A percentile compares a stretch with the other conserved stretches of the same genome.
phyloP scores from a whole-genome alignment of 2,797 vertebrate species.

The Salarias fasciatus region DNA sequence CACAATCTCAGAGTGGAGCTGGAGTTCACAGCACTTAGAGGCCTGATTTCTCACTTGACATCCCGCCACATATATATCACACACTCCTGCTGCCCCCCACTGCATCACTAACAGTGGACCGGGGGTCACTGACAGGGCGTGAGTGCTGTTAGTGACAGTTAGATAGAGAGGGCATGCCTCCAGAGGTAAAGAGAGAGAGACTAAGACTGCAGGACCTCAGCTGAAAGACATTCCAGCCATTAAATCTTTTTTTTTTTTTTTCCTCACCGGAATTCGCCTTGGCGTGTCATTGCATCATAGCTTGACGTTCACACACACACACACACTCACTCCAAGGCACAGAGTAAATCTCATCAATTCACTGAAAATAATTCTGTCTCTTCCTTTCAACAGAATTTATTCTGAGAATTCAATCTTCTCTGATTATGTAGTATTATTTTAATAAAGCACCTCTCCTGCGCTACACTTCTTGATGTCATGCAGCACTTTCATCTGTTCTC shows the following conservation, averaged over 20 bases:
- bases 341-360: constrained; percentile 8
- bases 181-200: background rate
- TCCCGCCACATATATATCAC: constrained; percentile 2
- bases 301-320: constrained; percentile 3
- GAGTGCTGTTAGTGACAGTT: constrained; percentile 28
- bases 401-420: constrained; percentile 39
- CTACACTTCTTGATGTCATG: constrained; percentile 32
- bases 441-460: constrained; percentile 37
- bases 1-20: constrained; percentile 2
- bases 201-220: background rate
- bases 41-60: constrained; percentile 16
- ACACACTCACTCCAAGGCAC: background rate
- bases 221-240: constrained; percentile 14
- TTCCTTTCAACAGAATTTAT: constrained; percentile 32
- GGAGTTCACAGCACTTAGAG: background rate
- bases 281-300: constrained; percentile 32
- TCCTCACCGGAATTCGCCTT: constrained; percentile 15
- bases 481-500: constrained; percentile 62
- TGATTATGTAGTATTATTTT: constrained; percentile 47
- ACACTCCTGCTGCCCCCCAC: constrained; percentile 2
- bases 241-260: constrained; percentile 10
- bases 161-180: constrained; percentile 15
- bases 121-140: constrained; percentile 10
- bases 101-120: constrained; percentile 22
- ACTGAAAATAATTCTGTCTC: constrained; percentile 10